These are phyloP conservation scores for Coronaproctus castanopsis DNA, from an alignment of 2,888 invertebrate species.

Conservation along the genomic window DNA sequence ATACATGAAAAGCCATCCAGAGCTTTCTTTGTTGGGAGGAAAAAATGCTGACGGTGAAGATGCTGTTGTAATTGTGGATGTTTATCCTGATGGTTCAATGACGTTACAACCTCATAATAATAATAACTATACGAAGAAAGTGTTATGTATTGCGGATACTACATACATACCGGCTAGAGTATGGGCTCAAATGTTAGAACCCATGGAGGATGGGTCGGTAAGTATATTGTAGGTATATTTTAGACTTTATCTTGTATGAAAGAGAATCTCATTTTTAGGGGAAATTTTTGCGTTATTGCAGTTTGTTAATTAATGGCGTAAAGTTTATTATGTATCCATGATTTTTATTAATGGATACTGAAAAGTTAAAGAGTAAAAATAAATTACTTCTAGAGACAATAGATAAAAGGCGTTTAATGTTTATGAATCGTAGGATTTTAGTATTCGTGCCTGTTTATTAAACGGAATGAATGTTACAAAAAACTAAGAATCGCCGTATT, in stretches of 20 bases:
- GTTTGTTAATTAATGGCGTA: too few relatives aligned
- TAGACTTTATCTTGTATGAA: not conserved
- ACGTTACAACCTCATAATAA: conserved; percentile 30
- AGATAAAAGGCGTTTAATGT: too few relatives aligned
- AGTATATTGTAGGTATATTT: not conserved
- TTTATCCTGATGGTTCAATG: conserved; percentile 42
- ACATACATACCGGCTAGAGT: conserved; percentile 28
- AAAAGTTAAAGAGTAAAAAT: too few relatives aligned
- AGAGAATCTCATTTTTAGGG: too few relatives aligned
- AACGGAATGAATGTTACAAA: too few relatives aligned
- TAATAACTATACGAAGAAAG: conserved; percentile 34
- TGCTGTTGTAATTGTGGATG: conserved; percentile 39
- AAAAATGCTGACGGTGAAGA: conserved; percentile 25
- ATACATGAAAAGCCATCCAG: conserved; percentile 30
- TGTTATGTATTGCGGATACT: conserved; percentile 44
- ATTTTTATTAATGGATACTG: too few relatives aligned
- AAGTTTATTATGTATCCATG: too few relatives aligned
- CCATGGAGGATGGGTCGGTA: conserved; percentile 26
- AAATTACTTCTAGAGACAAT: too few relatives aligned
- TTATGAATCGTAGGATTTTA: too few relatives aligned
- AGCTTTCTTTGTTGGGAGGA: conserved; percentile 36
- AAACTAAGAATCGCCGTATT: too few relatives aligned
- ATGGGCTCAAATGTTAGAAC: conserved; percentile 28
- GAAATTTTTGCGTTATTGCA: too few relatives aligned
- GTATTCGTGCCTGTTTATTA: too few relatives aligned